A percentile compares a stretch with the other conserved stretches of the same genome.
phyloP scores from a whole-genome alignment of 2,888 invertebrate species.

The Dryocosmus kuriphilus region DNA sequence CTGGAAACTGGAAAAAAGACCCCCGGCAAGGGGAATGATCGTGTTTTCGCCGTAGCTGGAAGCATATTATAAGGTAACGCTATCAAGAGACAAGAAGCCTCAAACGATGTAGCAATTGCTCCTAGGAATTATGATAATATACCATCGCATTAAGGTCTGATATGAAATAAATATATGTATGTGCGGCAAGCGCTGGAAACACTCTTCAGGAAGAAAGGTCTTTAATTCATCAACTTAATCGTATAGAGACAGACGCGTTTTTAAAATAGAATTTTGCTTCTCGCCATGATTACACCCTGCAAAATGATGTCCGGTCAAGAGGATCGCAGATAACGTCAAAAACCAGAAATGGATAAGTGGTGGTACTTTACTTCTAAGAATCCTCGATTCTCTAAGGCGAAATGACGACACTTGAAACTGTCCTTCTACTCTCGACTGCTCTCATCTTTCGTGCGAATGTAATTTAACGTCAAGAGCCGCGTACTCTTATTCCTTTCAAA shows the following conservation, averaged over 20 bases:
- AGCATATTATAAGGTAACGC: slow-evolving; percentile 26
- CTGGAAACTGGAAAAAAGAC: slow-evolving; percentile 31
- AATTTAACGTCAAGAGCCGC: slow-evolving; percentile 61
- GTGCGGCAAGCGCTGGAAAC: slow-evolving; percentile 5
- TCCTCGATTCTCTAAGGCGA: slow-evolving; percentile 67
- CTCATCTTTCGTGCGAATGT: slow-evolving; percentile 61
- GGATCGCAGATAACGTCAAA: slow-evolving; percentile 54
- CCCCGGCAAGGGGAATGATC: slow-evolving; percentile 13
- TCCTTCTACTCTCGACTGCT: slow-evolving; percentile 60
- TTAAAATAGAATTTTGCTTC: slow-evolving; percentile 13
- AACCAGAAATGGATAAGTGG: slow-evolving; percentile 60
- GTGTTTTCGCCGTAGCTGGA: slow-evolving; percentile 37
- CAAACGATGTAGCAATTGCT: slow-evolving; percentile 36
- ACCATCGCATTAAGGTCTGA: slow-evolving; percentile 27
- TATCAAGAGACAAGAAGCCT: slow-evolving; percentile 31
- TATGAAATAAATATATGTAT: slow-evolving; percentile 26
- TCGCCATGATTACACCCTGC: slow-evolving; percentile 50
- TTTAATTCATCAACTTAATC: slow-evolving; percentile 37
- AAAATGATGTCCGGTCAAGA: slow-evolving; percentile 60
- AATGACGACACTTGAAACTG: slow-evolving; percentile 62
- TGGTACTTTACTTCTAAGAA: slow-evolving; percentile 65
- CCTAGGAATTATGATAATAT: slow-evolving; percentile 39
- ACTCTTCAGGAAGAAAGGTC: slow-evolving; percentile 33
- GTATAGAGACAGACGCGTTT: neutral
- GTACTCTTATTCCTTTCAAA: neutral